Base-by-base conservation (phyloP, 2,113 vertebrate genomes). In the Chroicocephalus ridibundus region DNA sequence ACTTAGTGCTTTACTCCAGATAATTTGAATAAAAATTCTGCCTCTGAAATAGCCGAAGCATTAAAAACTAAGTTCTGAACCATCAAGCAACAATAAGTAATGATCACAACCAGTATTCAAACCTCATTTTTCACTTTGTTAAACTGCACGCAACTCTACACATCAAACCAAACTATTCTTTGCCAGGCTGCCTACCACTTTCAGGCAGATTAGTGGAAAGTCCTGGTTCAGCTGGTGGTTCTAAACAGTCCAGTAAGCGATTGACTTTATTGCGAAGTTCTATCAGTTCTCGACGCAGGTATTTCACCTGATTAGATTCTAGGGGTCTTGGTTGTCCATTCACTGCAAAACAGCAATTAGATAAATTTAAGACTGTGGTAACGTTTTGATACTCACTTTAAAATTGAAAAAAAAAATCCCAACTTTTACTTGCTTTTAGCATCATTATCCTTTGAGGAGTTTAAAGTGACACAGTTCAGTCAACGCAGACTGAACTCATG, bases 221-320 rank as follows among this genome's bases (percentile, higher is more conserved):
- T 11, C 98, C 99, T n/a, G 98, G 98, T 74, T 99, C 99, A 92
- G 97, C 97, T 60, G 99, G 99, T 26, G 99, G 99, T 76, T 99
- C 99, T 98, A 99, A 98, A 96, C 98, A 99, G 95, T 99, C 99
- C 97, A 99, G 97, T 77, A 99, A 98, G 79, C 98, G 98, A 98
- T 99, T 99, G 85, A 99, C 99, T 98, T 99, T 99, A 97, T 99
- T 99, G 95, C 99, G 98, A 97, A 99, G 99, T 97, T 99, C 99
- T 97, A 99, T 99, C 94, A 99, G 98, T 98, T 99, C 99, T 96
- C 98, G 98, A 86, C 99, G 99, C 88, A 99, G 98, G 86, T 99
- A 99, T 96, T 99, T 99, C 96, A 99, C 99, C 96, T 99, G 99
- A 98, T 98, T 99, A 47, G 99, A 99, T 98, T 99, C 99, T 98